Evolutionary conservation across 2,797 vertebrate species (phyloP), one percentile per base, ranked within the genome.

Genomic region (Pseudochirops cupreus): DNA sequence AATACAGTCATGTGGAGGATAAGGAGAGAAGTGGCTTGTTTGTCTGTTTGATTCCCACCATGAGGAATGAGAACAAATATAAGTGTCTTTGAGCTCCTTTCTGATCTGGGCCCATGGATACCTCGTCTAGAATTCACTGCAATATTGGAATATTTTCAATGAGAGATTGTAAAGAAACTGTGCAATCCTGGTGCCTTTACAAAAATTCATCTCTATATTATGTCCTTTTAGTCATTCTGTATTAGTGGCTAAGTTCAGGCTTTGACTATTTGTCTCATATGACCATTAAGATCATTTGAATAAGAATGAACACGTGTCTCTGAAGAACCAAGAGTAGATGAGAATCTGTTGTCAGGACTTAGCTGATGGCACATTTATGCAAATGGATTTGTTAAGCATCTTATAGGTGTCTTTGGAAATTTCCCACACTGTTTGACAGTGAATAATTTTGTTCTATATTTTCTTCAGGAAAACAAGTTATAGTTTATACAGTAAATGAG

Each of bases 221-320:
- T 55, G 39, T 26, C 67, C 74, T 18, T 95, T 93, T 58, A 91
- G 94, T 93, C 29, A 91, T 31, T 91, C 56, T 5, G 9, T 28
- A 94, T 46, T 59, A 54, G 7, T 26, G 87, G 28, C 54, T 4
- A 94, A 92, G 39, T 91, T 31, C 82, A 58, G 33, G 6, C 29
- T 94, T 56, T 92, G 94, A 50, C 31, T 33, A 67, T 90, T 67
- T 92, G 54, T 53, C 74, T 33, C 13, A 74, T 92, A 21, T 28
- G 94, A 21, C 1, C 39, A 95, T 91, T 92, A 94, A 91, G 1
- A 67, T 39, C 91, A 28, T 93, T 91, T 56, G 93, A 92, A 90
- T 62, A 92, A 95, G 53, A 87, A 67, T 91, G 93, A 90, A 93
- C 94, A 62, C n/a, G 50, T 9, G 14, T 95, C 94, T 9, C 52